A percentile compares a stretch with the other conserved stretches of the same genome.
Evolutionary conservation across 2,797 vertebrate genomes (phyloP).

Genomic region (Pelodytes ibericus): DNA sequence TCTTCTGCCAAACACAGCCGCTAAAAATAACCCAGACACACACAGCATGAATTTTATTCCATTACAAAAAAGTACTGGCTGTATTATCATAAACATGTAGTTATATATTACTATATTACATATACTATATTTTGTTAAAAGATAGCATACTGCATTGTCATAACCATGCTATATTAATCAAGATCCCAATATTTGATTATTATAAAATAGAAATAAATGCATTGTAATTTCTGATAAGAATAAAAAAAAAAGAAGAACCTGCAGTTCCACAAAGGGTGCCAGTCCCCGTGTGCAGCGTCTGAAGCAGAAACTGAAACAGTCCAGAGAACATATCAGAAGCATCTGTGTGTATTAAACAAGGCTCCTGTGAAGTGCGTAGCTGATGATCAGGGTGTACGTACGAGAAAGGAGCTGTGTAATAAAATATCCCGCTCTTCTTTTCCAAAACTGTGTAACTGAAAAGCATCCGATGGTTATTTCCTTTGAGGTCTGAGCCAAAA

Average conservation of each 20-base stretch:
- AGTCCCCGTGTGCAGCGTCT: constrained; percentile 70
- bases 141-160: too few species aligned
- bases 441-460: constrained; percentile 23
- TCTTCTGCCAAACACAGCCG: constrained; percentile 59
- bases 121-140: too few species aligned
- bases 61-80: not conserved
- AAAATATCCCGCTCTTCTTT: constrained; percentile 58
- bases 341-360: constrained; percentile 64
- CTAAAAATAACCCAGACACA: constrained; percentile 60
- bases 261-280: constrained; percentile 68
- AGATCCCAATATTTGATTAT: too few species aligned
- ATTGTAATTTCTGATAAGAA: too few species aligned
- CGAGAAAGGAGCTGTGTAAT: constrained; percentile 59
- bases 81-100: too few species aligned
- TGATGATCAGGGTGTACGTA: constrained; percentile 62
- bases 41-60: constrained; percentile 24
- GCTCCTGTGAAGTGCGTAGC: constrained; percentile 62
- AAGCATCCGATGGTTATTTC: constrained; percentile 59
- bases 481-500: constrained; percentile 62
- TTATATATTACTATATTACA: too few species aligned
- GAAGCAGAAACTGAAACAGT: constrained; percentile 72
- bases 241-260: too few species aligned
- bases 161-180: too few species aligned
- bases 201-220: too few species aligned
- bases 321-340: constrained; percentile 73